Base-by-base conservation (phyloP, 2,888 invertebrate genomes). In the Callinectes sapidus region DNA sequence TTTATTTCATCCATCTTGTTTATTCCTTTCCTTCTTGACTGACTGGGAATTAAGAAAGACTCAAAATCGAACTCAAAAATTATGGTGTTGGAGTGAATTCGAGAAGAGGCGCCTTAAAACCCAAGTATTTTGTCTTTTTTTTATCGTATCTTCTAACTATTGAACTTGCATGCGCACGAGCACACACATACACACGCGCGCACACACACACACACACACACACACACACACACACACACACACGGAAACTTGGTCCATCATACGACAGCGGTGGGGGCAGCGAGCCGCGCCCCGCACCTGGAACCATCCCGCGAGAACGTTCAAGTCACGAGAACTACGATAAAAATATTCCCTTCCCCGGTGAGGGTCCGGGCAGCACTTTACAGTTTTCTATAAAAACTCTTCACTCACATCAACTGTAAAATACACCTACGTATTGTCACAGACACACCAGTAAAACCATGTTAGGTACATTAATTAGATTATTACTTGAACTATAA, bases 391-490 rank as follows among this genome's bases (percentile, higher is more conserved):
- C 85, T 90, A 92, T 77, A 90, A 90, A 92, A 92, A 77, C 42
- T 85, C 39, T 61, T 81, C 92, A 93, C 87, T 89, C 85, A 93
- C 92, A 91, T 87, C 90, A 92, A 90, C 88, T 88, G 88, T 93
- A 91, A 89, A 90, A 54, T 87, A 93, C 91, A 89, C 89, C 90
- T 90, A 93, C 91, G 89, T 90, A 90, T 87, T 88, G 87, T 89
- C 92, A 93, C 92, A 93, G 71, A 90, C 91, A 93, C 89, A 55
- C 92, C 87, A 93, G 77, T 89, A 85, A 90, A 91, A 93, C 87
- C 91, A 93, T 91, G 88, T 81, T 81, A 93, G 90, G 92, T 93
- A 93, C 92, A 91, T 90, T 90, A 88, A 87, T 85, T 93, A 92
- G 92, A 86, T 92, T 92, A 92, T 77, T 61, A 91, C 87, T 91